Percentiles rank a stretch among this genome's conserved stretches.
These are phyloP conservation scores for Planiliza haematocheilus DNA, from an alignment of 2,113 vertebrate species.

Conservation along the genomic window DNA sequence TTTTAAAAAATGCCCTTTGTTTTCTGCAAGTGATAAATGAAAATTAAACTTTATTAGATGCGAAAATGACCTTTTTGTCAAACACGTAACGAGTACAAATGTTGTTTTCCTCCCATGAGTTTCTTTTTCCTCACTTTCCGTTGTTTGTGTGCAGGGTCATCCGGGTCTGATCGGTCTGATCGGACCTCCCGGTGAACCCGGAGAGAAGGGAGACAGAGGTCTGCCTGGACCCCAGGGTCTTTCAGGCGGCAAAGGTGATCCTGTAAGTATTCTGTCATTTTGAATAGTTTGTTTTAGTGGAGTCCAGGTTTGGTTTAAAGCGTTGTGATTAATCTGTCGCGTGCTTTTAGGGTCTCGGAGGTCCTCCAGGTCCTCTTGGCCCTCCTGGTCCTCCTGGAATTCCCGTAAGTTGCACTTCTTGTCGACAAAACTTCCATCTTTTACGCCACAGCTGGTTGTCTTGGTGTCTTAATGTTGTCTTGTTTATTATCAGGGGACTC, in stretches of 20 bases:
- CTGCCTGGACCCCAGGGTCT: slow-evolving; percentile 93
- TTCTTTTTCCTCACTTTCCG: not conserved
- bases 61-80: slow-evolving; percentile 13
- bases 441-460: not conserved
- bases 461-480: not conserved
- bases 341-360: slow-evolving; percentile 86
- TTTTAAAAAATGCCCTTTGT: not conserved
- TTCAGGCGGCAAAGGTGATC: slow-evolving; percentile 91
- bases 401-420: slow-evolving; percentile 85
- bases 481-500: slow-evolving; percentile 85
- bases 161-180: slow-evolving; percentile 98
- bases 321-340: slow-evolving; percentile 21
- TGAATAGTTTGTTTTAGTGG: too few relatives aligned
- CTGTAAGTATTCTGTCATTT: slow-evolving; percentile 80
- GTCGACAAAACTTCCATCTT: not conserved
- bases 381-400: slow-evolving; percentile 96
- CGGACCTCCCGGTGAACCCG: slow-evolving; percentile 94
- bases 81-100: slow-evolving; percentile 22
- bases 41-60: slow-evolving; percentile 11
- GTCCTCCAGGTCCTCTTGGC: slow-evolving; percentile 90
- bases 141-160: slow-evolving; percentile 86
- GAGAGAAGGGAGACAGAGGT: slow-evolving; percentile 97
- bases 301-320: not conserved
- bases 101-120: not conserved
- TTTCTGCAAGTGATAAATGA: slow-evolving; percentile 16